A percentile compares a stretch with the other conserved stretches of the same genome.
Evolutionary conservation across 2,113 vertebrate species (phyloP).

Genomic region (Coptodon bakossiorum): DNA sequence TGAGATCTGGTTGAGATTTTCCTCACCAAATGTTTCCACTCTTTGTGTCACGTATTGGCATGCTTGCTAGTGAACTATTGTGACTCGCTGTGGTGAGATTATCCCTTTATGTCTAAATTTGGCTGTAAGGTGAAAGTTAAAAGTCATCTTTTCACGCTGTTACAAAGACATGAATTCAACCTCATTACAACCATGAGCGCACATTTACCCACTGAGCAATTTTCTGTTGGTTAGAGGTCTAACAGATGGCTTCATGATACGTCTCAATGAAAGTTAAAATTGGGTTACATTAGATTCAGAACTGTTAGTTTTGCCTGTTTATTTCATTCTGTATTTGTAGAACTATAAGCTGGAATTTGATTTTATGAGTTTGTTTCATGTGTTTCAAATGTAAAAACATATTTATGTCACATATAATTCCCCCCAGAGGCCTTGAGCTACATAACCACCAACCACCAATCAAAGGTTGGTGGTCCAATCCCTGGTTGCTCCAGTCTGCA

Average conservation of each 20-base stretch:
- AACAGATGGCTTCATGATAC: not conserved
- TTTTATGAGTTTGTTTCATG: not conserved
- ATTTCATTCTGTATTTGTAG: not conserved
- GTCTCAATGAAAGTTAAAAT: not conserved
- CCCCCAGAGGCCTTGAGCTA: not conserved
- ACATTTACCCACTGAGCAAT: not conserved
- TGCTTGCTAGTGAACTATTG: not conserved
- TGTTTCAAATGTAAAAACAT: not conserved
- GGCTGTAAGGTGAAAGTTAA: not conserved
- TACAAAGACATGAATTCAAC: not conserved
- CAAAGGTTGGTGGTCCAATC: not conserved
- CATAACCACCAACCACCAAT: not conserved
- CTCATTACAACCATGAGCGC: not conserved
- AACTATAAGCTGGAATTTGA: not conserved
- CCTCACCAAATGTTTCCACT: not conserved
- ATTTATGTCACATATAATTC: not conserved
- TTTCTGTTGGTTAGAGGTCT: not conserved
- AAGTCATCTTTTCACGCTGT: not conserved
- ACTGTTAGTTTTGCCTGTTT: not conserved
- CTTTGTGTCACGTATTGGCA: not conserved
- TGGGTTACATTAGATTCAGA: not conserved
- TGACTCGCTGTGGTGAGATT: not conserved
- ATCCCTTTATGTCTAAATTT: not conserved
- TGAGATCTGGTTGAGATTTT: not conserved
- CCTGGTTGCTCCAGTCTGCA: not conserved